These are phyloP conservation scores for Sinhomidia bicolor DNA, from an alignment of 2,888 invertebrate species.

Conservation along the genomic window DNA sequence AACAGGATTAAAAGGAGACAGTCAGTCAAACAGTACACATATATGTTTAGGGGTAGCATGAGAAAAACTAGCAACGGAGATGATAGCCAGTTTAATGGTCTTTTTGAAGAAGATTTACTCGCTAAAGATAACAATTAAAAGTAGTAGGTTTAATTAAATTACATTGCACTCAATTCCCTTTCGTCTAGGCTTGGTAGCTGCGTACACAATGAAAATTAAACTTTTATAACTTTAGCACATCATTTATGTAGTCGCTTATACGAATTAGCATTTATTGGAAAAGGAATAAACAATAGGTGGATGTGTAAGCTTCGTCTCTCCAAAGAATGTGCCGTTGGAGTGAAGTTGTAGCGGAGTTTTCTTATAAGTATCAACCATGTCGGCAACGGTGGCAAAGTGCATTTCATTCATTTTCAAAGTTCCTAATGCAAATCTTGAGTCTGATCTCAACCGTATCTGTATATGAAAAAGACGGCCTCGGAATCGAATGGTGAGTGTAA, in stretches of 20 bases:
- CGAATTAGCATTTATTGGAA: constrained; percentile 76
- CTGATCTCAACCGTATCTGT: constrained; percentile 78
- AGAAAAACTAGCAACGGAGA: too few relatives aligned
- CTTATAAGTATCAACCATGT: constrained; percentile 80
- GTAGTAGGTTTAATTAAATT: not conserved
- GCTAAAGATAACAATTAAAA: too few relatives aligned
- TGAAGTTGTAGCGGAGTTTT: constrained; percentile 80
- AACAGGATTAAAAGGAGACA: not conserved
- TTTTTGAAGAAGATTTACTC: too few relatives aligned
- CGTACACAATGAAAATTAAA: not conserved
- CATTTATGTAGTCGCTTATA: not conserved
- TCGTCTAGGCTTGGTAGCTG: not conserved
- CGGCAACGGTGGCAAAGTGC: constrained; percentile 77
- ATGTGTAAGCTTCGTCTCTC: constrained; percentile 79
- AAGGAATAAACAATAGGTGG: constrained; percentile 80
- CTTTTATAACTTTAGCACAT: not conserved
- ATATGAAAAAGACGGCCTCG: constrained; percentile 79
- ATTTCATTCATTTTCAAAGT: constrained; percentile 79
- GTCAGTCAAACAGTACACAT: too few relatives aligned
- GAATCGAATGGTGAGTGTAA: constrained; percentile 79
- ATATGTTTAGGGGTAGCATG: not conserved
- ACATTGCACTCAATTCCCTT: constrained; percentile 7
- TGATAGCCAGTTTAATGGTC: not conserved
- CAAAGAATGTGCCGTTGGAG: constrained; percentile 80
- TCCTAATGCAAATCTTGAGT: constrained; percentile 77